Evolutionary conservation across 2,113 vertebrate genomes (phyloP).

Genomic region (Eclectus roratus): DNA sequence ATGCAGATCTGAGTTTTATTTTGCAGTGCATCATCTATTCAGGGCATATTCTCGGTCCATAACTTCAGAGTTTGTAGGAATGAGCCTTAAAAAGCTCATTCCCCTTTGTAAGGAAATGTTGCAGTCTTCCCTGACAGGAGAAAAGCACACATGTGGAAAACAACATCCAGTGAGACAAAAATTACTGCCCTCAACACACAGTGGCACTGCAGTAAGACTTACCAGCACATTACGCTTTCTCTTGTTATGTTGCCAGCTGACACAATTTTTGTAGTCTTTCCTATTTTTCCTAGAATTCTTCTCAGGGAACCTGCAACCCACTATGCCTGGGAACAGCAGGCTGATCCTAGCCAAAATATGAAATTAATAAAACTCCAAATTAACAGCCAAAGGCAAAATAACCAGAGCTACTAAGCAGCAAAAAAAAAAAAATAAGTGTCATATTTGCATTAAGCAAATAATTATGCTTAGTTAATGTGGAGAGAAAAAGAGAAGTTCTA

Average conservation of each 20-base stretch:
- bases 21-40: not conserved
- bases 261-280: not conserved
- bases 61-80: not conserved
- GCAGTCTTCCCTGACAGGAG: not conserved
- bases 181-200: not conserved
- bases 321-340: not conserved
- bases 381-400: not conserved
- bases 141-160: not conserved
- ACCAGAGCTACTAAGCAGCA: not conserved
- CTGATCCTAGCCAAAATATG: not conserved
- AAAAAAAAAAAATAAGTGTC: not conserved
- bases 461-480: not conserved
- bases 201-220: not conserved
- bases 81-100: not conserved
- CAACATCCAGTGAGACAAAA: not conserved
- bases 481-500: not conserved
- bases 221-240: not conserved
- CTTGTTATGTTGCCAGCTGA: not conserved
- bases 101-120: not conserved
- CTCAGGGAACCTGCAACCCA: not conserved
- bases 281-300: not conserved
- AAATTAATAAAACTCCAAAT: not conserved
- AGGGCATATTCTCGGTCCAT: not conserved
- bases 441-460: fast-evolving
- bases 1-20: not conserved